Conservation (phyloP, 2,797 vertebrate genomes). For the Austrolebias charrua region DNA sequence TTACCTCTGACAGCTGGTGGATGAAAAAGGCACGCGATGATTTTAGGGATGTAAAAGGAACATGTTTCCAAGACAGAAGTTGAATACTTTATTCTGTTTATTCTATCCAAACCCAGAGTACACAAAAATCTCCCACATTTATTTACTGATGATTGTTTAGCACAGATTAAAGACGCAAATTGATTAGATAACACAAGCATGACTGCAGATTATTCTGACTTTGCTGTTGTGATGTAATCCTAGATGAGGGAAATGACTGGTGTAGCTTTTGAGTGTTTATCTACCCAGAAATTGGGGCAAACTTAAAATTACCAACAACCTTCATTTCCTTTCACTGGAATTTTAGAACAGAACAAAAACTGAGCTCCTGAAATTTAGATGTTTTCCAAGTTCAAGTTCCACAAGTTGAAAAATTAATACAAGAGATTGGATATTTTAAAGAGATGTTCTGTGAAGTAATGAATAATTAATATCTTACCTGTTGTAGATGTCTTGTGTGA, state of each 20-base stretch:
- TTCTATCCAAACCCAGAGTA: not conserved
- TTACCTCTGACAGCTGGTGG: conserved; percentile 1
- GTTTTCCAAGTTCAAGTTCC: too few species aligned
- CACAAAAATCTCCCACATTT: not conserved
- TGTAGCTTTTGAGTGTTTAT: not conserved
- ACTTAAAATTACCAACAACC: too few species aligned
- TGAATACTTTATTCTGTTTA: too few species aligned
- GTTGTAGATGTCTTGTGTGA: too few species aligned
- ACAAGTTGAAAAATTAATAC: too few species aligned
- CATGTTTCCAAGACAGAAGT: conserved; percentile 57
- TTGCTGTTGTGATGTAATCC: not conserved
- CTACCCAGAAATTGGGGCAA: too few species aligned
- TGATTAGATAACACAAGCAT: conserved; percentile 7
- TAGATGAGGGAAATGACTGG: not conserved
- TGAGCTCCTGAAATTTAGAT: too few species aligned
- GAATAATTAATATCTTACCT: too few species aligned
- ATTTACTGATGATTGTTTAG: not conserved
- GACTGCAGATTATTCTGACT: conserved; percentile 12
- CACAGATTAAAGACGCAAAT: conserved; percentile 1
- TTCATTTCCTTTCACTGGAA: too few species aligned
- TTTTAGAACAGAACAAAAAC: not conserved
- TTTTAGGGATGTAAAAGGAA: conserved; percentile 19
- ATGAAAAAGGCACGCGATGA: conserved; percentile 20
- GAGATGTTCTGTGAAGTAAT: too few species aligned
- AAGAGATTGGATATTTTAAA: too few species aligned